Evolutionary conservation across 2,113 vertebrate genomes (phyloP), one percentile per base, ranked within the genome.

Genomic region (Emberiza fucata): DNA sequence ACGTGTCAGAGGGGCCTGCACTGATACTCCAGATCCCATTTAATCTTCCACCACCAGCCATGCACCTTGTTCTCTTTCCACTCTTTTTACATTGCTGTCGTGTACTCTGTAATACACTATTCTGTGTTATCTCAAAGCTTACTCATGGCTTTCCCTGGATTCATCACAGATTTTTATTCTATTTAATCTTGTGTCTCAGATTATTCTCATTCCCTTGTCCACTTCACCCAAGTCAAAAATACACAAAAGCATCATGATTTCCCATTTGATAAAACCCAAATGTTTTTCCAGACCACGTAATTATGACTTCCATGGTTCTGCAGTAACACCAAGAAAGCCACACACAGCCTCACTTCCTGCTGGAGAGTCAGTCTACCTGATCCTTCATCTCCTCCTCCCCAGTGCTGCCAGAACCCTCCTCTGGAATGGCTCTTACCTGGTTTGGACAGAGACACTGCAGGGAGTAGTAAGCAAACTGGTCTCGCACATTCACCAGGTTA

Each of bases 381-480:
- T 31, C 53, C 29, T 47, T 29, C 11, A 37, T 80, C 25, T 61
- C n/a, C 45, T n/a, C 14, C 79, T 57, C 27, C 53, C 8, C 9
- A 9, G 44, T 11, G 23, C 8, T 16, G 65, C 83, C 37, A 65
- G 54, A 37, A 29, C 44, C 4, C 12, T 16, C 7, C 88, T 56
- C 48, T 29, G 37, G n/a, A 13, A 18, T 9, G 8, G 70, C n/a
- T 61, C 99, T 98, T 96, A 99, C 99, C 99, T 99, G 99, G 97
- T 99, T 99, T 25, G 99, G 99, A 95, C 99, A 99, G 95, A 99
- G 99, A 98, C 99, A 99, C 98, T 99, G 99, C 81, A 99, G 98
- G 1, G 99, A 99, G 95, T 99, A 99, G 97, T 99, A 99, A 64
- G 99, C 98, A 48, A 99, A 99, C 98, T 99, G 99, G 98, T 99